These are phyloP conservation scores for Bothrops jararaca DNA, from an alignment of 2,113 vertebrate species.

Conservation along the genomic window DNA sequence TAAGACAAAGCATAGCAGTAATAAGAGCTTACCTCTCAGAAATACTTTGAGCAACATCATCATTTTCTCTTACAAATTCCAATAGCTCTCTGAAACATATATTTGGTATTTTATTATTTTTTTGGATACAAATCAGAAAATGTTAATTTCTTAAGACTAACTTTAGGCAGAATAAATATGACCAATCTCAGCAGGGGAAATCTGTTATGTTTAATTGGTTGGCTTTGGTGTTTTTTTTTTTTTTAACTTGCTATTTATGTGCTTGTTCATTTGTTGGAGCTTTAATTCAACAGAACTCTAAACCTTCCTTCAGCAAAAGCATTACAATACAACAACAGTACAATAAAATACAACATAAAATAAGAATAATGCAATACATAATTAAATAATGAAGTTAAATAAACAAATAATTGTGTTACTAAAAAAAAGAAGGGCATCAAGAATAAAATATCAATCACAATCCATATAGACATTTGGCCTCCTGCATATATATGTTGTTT, in stretches of 20 bases:
- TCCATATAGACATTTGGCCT: too few species aligned
- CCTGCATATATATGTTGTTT: too few species aligned
- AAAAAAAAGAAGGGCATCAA: background rate
- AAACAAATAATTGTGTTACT: background rate
- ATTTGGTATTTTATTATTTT: background rate
- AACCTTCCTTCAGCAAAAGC: background rate
- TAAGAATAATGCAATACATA: background rate
- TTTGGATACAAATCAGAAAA: background rate
- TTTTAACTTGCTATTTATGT: background rate
- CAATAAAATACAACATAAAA: background rate
- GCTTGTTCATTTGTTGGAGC: background rate
- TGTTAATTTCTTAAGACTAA: background rate
- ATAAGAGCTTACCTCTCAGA: constrained; percentile 78
- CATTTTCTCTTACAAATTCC: constrained; percentile 90
- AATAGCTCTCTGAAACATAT: constrained; percentile 81
- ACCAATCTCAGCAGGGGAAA: background rate
- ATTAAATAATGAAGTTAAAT: background rate
- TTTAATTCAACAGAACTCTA: background rate
- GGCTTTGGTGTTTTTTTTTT: background rate
- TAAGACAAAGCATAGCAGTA: background rate
- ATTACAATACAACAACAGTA: background rate
- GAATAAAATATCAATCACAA: too few species aligned
- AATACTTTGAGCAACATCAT: constrained; percentile 83
- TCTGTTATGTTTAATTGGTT: background rate
- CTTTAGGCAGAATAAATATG: background rate